phyloP scores from a whole-genome alignment of 2,888 invertebrate species.

The Pelosia muscerda region DNA sequence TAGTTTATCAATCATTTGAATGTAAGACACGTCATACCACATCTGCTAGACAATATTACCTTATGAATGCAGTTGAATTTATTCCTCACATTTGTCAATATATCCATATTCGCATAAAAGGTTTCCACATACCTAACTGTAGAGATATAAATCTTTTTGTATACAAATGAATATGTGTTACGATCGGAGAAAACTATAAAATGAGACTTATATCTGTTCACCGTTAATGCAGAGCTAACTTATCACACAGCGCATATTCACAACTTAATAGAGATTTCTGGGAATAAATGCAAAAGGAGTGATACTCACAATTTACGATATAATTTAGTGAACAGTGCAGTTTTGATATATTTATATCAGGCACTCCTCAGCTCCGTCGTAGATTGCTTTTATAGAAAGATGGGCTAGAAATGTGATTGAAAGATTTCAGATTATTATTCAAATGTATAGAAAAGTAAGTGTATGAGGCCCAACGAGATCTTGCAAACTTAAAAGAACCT shows the following conservation, averaged over 20 bases:
- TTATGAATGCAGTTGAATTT: constrained; percentile 1
- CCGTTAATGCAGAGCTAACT: constrained; percentile 32
- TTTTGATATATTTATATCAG: constrained; percentile 28
- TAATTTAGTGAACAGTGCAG: constrained; percentile 27
- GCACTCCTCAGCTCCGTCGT: not conserved
- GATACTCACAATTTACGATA: constrained; percentile 34
- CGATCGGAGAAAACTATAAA: constrained; percentile 33
- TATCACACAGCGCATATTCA: constrained; percentile 18
- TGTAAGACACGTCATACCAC: not conserved
- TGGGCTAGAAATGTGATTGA: constrained; percentile 12
- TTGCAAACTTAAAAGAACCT: not conserved
- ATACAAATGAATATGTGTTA: constrained; percentile 30
- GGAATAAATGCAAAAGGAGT: constrained; percentile 33
- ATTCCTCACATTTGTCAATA: constrained; percentile 15
- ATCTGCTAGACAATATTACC: not conserved
- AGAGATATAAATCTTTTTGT: constrained; percentile 25
- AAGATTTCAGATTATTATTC: constrained; percentile 3
- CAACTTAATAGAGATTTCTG: constrained; percentile 35
- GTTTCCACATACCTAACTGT: constrained; percentile 14
- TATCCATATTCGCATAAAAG: constrained; percentile 11
- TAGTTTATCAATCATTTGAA: constrained; percentile 3
- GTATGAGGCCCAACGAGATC: not conserved
- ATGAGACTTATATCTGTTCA: constrained; percentile 27
- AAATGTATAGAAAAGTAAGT: not conserved
- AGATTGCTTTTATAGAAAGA: constrained; percentile 12